These are phyloP conservation scores for Diprion similis DNA, from an alignment of 1,140 invertebrate species.

Conservation along the genomic window DNA sequence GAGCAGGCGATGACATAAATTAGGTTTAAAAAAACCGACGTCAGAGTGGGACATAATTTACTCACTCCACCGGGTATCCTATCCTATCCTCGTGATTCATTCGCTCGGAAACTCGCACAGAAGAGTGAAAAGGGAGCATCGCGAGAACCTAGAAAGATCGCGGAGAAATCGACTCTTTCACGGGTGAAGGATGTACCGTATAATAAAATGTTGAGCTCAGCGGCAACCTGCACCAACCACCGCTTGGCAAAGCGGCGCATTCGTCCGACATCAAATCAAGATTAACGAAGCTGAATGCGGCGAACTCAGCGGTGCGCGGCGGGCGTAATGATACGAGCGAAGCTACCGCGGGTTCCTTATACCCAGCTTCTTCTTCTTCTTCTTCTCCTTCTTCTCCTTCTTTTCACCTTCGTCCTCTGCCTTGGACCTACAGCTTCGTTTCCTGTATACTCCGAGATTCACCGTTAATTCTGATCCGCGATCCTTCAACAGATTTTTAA, in stretches of 20 bases:
- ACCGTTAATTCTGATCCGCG: conserved; percentile 16
- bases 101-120: not conserved
- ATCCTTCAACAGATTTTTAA: conserved; percentile 13
- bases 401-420: conserved; percentile 25
- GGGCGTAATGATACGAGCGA: not conserved
- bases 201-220: not conserved
- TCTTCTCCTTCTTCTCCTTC: conserved; percentile 20
- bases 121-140: too few relatives aligned
- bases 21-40: not conserved
- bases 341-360: conserved; percentile 10
- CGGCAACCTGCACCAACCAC: too few relatives aligned
- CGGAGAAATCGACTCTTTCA: not conserved
- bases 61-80: not conserved
- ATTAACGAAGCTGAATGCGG: not conserved
- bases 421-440: conserved; percentile 16
- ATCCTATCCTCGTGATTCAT: not conserved
- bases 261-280: not conserved
- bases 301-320: conserved; percentile 3
- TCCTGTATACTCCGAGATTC: conserved; percentile 8
- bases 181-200: not conserved
- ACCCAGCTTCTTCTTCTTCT: conserved; percentile 16
- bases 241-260: too few relatives aligned
- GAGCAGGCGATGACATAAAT: not conserved
- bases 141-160: not conserved
- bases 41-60: not conserved